These are phyloP conservation scores for Polia nebulosa DNA, from an alignment of 2,888 invertebrate species.

Conservation along the genomic window DNA sequence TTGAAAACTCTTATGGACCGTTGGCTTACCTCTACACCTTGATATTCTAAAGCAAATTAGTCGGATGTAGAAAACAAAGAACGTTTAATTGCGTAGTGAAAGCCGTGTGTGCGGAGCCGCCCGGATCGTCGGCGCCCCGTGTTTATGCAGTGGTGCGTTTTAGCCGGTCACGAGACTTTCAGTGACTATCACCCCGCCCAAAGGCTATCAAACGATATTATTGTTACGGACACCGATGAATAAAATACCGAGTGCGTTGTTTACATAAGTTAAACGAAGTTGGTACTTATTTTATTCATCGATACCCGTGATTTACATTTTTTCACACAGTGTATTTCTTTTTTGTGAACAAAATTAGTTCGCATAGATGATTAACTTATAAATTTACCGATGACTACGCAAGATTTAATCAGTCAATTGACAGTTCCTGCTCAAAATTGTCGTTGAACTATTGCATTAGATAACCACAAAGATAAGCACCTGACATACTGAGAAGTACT, in stretches of 20 bases:
- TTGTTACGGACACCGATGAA: neutral
- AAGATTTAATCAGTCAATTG: too few species aligned
- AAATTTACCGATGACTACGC: too few species aligned
- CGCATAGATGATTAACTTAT: neutral
- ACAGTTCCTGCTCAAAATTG: neutral
- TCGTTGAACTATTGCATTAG: too few species aligned
- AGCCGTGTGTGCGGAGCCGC: conserved; percentile 40
- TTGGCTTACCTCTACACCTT: neutral
- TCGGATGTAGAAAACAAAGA: conserved; percentile 22
- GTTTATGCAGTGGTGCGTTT: conserved; percentile 48
- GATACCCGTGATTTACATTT: neutral
- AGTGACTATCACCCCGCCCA: neutral
- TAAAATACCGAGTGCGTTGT: neutral
- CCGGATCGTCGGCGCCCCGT: conserved; percentile 54
- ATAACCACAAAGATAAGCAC: neutral
- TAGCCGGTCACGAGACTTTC: conserved; percentile 20
- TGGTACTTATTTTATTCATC: neutral
- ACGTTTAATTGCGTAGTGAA: conserved; percentile 45
- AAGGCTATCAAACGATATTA: neutral
- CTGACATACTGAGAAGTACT: too few species aligned
- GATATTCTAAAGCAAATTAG: conserved; percentile 7
- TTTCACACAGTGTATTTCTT: neutral
- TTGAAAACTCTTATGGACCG: neutral
- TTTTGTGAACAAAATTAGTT: neutral
- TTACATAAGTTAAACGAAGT: neutral